These are phyloP conservation scores for Apeltes quadracus DNA, from an alignment of 2,113 vertebrate genomes.

Conservation along the genomic window DNA sequence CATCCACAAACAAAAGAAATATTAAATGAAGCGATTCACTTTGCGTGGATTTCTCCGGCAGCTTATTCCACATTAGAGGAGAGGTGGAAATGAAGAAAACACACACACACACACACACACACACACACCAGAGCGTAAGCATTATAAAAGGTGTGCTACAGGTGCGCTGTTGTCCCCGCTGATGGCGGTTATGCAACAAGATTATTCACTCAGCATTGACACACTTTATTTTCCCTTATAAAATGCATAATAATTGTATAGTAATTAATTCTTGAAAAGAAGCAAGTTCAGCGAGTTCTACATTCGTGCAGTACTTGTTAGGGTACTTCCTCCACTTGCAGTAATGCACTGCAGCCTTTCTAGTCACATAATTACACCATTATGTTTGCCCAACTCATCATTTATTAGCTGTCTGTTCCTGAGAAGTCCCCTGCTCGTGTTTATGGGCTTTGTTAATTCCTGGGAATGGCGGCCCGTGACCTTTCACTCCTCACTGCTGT, in stretches of 20 bases:
- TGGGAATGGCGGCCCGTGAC: neutral
- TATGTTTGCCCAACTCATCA: neutral
- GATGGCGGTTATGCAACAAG: conserved; percentile 43
- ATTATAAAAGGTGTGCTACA: conserved; percentile 30
- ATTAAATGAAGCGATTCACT: conserved; percentile 18
- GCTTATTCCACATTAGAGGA: conserved; percentile 9
- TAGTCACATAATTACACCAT: neutral
- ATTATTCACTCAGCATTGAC: conserved; percentile 35
- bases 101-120: conserved; percentile 4
- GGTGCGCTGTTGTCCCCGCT: conserved; percentile 32
- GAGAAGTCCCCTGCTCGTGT: neutral
- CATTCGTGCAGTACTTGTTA: neutral
- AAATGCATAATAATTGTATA: too few species aligned
- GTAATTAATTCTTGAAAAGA: too few species aligned
- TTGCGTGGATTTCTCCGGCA: neutral
- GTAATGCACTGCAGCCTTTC: neutral
- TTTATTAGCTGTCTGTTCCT: conserved; percentile 11
- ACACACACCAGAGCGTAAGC: neutral
- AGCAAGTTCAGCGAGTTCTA: too few species aligned
- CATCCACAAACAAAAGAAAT: too few species aligned
- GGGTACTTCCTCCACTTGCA: neutral
- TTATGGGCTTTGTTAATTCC: conserved; percentile 14
- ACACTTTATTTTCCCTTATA: too few species aligned
- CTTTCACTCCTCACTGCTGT: neutral
- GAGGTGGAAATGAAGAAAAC: too few species aligned